Percentiles rank a stretch among this genome's conserved stretches.
Conservation (phyloP, 2,888 invertebrate species). For the Thecocarcelia acutangulata region DNA sequence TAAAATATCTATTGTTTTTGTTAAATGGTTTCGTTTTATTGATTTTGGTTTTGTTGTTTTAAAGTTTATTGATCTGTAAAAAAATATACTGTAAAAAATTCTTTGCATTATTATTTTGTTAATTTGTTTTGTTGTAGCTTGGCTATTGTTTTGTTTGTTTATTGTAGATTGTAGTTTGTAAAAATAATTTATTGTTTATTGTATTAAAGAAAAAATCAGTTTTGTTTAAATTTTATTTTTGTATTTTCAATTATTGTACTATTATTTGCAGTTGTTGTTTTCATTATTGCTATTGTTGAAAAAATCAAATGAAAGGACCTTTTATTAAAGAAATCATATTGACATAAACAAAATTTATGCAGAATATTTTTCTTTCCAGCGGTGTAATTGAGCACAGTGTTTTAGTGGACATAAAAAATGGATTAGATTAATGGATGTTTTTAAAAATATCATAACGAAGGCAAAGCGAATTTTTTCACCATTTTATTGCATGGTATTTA, state of each 20-base stretch:
- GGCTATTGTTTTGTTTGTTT: constrained; percentile 66
- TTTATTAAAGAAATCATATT: constrained; percentile 40
- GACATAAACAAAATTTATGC: constrained; percentile 38
- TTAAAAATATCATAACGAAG: too few species aligned
- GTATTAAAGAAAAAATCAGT: constrained; percentile 58
- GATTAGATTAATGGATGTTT: too few species aligned
- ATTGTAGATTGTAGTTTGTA: constrained; percentile 54
- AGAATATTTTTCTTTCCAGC: constrained; percentile 3
- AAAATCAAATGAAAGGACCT: constrained; percentile 29
- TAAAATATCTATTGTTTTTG: constrained; percentile 69
- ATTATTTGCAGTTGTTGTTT: constrained; percentile 65
- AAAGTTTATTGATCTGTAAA: constrained; percentile 57
- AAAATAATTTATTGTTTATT: constrained; percentile 59
- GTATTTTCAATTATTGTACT: constrained; percentile 69
- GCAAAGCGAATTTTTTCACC: too few species aligned
- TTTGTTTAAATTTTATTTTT: constrained; percentile 49
- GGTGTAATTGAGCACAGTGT: constrained; percentile 30
- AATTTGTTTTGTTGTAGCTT: constrained; percentile 56
- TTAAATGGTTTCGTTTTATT: constrained; percentile 59
- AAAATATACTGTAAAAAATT: constrained; percentile 66
- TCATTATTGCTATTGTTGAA: constrained; percentile 62
- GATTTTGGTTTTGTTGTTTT: constrained; percentile 46
- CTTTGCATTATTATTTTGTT: constrained; percentile 54
- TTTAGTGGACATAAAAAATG: background rate
- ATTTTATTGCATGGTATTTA: too few species aligned